phyloP scores from a whole-genome alignment of 2,797 vertebrate species.

The Tauraco hartlaubi region DNA sequence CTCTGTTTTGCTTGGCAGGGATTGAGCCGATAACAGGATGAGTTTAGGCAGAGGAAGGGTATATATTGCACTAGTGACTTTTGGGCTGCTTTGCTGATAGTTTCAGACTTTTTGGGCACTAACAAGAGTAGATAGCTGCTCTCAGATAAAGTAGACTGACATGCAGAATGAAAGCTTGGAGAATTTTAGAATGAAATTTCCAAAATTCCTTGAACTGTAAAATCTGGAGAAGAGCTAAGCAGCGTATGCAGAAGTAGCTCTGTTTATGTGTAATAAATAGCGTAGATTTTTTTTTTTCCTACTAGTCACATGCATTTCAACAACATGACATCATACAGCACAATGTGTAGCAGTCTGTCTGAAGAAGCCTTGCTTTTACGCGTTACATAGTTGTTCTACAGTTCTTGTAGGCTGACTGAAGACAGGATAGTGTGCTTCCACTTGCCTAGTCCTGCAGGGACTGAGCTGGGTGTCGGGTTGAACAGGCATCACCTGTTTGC shows the following conservation, averaged over 20 bases:
- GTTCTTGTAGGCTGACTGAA: background rate
- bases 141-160: background rate
- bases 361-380: background rate
- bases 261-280: background rate
- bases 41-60: background rate
- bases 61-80: background rate
- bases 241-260: background rate
- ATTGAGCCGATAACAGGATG: background rate
- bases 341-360: background rate
- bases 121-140: background rate
- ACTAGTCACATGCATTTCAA: background rate
- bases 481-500: background rate
- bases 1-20: background rate
- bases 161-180: background rate
- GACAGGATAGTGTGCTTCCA: background rate
- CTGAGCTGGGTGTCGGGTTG: background rate
- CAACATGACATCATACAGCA: rapidly evolving
- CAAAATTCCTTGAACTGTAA: background rate
- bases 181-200: background rate
- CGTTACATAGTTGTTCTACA: rapidly evolving
- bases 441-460: background rate
- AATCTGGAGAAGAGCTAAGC: background rate
- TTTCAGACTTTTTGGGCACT: background rate
- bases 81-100: background rate
- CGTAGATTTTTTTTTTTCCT: background rate